Evolutionary conservation across 2,888 invertebrate genomes (phyloP).

Genomic region (Desoria tigrina): DNA sequence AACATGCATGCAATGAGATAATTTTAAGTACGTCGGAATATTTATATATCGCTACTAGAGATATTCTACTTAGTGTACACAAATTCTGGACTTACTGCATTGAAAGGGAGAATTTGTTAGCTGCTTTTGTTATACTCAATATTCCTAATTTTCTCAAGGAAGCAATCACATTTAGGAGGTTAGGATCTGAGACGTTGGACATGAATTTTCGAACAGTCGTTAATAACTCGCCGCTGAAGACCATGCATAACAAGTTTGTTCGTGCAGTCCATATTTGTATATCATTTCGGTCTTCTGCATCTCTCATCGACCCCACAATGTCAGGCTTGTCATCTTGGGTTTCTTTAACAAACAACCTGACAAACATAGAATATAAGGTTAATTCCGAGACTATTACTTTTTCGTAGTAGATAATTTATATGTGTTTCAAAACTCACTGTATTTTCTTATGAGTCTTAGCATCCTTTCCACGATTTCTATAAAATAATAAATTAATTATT

Average conservation of each 20-base stretch:
- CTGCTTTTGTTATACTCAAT: not conserved
- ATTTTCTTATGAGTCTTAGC: no score
- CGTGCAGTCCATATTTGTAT: conserved; percentile 40
- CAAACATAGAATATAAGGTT: no score
- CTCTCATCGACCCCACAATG: conserved; percentile 13
- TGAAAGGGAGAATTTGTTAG: conserved; percentile 25
- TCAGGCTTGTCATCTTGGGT: not conserved
- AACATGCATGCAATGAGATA: no score
- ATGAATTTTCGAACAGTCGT: conserved; percentile 28
- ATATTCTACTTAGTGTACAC: no score
- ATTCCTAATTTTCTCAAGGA: conserved; percentile 24
- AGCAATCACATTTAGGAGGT: conserved; percentile 26
- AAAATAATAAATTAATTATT: no score
- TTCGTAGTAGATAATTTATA: no score
- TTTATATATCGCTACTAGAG: no score
- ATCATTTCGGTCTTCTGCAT: conserved; percentile 19
- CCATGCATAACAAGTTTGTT: conserved; percentile 30
- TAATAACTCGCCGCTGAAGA: conserved; percentile 34
- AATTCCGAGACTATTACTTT: no score
- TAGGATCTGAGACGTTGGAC: conserved; percentile 16
- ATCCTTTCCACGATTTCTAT: no score
- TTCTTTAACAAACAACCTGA: no score
- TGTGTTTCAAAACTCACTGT: no score
- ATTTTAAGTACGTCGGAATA: not conserved
- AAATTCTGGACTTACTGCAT: conserved; percentile 14